A percentile compares a stretch with the other conserved stretches of the same genome.
Evolutionary conservation across 2,113 vertebrate species (phyloP).

Genomic region (Hippocampus guttulatus): DNA sequence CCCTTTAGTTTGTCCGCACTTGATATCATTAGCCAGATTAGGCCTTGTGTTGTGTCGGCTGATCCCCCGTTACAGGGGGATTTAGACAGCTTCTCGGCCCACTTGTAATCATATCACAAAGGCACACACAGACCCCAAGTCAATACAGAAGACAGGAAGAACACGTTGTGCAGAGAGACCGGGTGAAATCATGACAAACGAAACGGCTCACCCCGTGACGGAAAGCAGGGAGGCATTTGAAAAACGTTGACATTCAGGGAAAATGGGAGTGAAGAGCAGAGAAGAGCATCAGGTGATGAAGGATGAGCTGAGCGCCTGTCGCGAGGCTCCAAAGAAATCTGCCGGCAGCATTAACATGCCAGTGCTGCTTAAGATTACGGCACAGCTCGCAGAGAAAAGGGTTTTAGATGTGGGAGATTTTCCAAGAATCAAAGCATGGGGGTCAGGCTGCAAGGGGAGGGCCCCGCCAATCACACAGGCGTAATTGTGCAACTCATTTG

Average conservation of each 20-base stretch:
- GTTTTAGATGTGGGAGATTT: conserved; percentile 44
- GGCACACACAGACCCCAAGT: conserved; percentile 42
- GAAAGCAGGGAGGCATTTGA: conserved; percentile 12
- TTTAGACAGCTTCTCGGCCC: conserved; percentile 48
- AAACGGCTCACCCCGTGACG: conserved; percentile 13
- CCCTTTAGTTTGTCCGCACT: conserved; percentile 38
- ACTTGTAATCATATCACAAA: conserved; percentile 54
- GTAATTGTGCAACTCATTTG: conserved; percentile 30
- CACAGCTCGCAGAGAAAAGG: conserved; percentile 39
- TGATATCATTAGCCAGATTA: conserved; percentile 64
- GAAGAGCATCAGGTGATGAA: conserved; percentile 35
- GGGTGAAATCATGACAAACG: conserved; percentile 22
- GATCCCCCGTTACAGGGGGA: conserved; percentile 42
- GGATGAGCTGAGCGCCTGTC: conserved; percentile 48
- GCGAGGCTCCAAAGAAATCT: conserved; percentile 43
- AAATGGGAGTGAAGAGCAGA: conserved; percentile 39
- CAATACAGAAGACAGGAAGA: conserved; percentile 34
- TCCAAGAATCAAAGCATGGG: conserved; percentile 33
- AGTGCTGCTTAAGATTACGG: conserved; percentile 51
- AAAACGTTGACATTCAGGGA: conserved; percentile 17
- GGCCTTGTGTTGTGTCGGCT: conserved; percentile 34
- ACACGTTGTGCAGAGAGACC: conserved; percentile 21
- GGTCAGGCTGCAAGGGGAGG: conserved; percentile 21
- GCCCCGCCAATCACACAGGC: conserved; percentile 19
- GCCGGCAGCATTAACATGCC: conserved; percentile 52